phyloP scores from a whole-genome alignment of 2,113 vertebrate genomes.

The Rhegmatorhina hoffmannsi region DNA sequence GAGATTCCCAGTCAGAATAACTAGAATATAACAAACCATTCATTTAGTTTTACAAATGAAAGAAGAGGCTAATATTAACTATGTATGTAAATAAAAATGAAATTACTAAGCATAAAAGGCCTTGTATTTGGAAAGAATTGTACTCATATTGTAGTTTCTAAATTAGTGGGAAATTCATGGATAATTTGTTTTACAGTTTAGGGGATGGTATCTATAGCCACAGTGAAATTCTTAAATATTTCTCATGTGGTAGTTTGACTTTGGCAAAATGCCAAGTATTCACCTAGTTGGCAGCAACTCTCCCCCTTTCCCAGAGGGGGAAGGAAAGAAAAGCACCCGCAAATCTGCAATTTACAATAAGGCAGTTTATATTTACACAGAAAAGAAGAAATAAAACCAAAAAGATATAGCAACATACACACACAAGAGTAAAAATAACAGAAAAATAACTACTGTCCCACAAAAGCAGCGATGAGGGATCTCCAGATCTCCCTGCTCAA shows the following conservation, averaged over 20 bases:
- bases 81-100: neutral
- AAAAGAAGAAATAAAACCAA: too few relatives aligned
- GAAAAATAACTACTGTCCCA: too few relatives aligned
- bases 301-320: too few relatives aligned
- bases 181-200: neutral
- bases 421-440: too few relatives aligned
- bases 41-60: neutral
- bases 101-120: neutral
- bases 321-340: too few relatives aligned
- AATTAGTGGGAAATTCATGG: neutral
- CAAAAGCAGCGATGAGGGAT: too few relatives aligned
- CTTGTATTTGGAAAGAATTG: neutral
- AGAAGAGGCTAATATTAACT: neutral
- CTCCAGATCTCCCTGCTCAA: too few relatives aligned
- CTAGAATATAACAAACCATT: neutral
- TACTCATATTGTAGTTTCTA: neutral
- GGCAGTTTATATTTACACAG: too few relatives aligned
- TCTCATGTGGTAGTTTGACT: neutral
- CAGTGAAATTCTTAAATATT: neutral
- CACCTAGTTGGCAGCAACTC: too few relatives aligned
- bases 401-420: too few relatives aligned
- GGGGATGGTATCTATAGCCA: neutral
- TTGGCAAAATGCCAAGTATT: too few relatives aligned
- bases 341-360: too few relatives aligned
- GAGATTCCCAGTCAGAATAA: neutral